Base-by-base conservation (phyloP, 2,888 invertebrate genomes). In the Papilio gigon region DNA sequence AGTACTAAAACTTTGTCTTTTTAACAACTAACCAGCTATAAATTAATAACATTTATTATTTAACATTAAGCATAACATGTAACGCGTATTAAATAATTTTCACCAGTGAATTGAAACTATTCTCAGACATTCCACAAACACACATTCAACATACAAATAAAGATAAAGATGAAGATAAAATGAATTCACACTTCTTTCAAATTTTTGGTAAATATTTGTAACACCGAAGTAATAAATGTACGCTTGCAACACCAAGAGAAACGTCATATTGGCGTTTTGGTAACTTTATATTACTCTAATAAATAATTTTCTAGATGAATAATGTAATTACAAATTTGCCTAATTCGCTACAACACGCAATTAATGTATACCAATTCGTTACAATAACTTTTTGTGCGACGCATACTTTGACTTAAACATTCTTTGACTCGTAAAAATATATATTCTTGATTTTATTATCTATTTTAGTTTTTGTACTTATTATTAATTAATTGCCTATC, bases 391-490 rank as follows among this genome's bases (percentile, higher is more conserved):
- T 59, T 65, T 65, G 65, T 65, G 65, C 65, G 65, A 58, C 30
- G 27, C n/a, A 58, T 59, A 65, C 30, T 58, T 44, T 20, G 40
- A 44, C 22, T 58, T 9, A 33, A 17, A 27, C 27, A 30, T 62
- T 33, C 47, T 35, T 25, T 47, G 59, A 37, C 35, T 59, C 35
- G 59, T 44, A 66, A 44, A 66, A 30, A 30, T 65, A 58, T 56
- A 42, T 56, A 17, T 17, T 27, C n/a, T 50, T 40, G 42, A 44
- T 40, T 58, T 44, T 33, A 12, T 64, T 14, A 47, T 25, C 30
- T 37, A 59, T 20, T 63, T 68, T 64, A 42, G 58, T 58, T 27
- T 64, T 53, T 64, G 63, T 65, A 60, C 63, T 64, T 64, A 69
- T 44, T 25, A 42, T 59, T 59, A 59, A 35, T 42, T 44, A 30